Evolutionary conservation across 92 coral and sea anemone genomes (phyloP).

Genomic region (Zoanthus gigantus): DNA sequence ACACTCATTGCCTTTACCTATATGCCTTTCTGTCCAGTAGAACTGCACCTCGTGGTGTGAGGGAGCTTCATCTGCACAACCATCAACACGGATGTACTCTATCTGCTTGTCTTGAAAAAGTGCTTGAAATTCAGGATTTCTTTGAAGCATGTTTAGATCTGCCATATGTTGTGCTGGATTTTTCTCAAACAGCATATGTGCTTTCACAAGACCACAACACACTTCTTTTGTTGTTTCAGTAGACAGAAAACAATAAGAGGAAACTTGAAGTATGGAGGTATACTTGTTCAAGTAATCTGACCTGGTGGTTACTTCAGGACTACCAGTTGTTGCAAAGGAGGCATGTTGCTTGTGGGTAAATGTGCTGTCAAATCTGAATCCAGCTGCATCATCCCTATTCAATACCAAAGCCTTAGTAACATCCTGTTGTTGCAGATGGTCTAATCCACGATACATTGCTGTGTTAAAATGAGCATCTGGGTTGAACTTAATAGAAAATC

Average conservation of each 20-base stretch:
- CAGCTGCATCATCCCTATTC: conserved; percentile 12
- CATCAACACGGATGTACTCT: conserved; percentile 12
- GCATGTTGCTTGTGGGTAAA: conserved; percentile 1
- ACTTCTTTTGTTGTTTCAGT: neutral
- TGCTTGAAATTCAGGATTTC: conserved; percentile 7
- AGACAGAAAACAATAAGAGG: conserved; percentile 3
- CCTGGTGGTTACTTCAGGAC: conserved; percentile 10
- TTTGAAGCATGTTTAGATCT: conserved; percentile 6
- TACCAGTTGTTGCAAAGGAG: conserved; percentile 9
- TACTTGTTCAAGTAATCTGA: conserved; percentile 5
- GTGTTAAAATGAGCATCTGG: conserved; percentile 51
- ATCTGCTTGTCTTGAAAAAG: conserved; percentile 4
- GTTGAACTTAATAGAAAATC: conserved; percentile 39
- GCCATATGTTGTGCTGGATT: conserved; percentile 8
- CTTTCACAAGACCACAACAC: neutral
- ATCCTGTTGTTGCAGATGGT: conserved; percentile 9
- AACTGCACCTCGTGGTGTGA: conserved; percentile 1
- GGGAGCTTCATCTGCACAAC: conserved; percentile 13
- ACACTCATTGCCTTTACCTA: neutral
- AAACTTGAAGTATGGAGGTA: conserved; percentile 7
- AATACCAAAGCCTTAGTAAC: conserved; percentile 8
- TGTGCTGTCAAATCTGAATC: neutral
- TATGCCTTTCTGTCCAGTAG: conserved; percentile 1
- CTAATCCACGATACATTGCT: conserved; percentile 32
- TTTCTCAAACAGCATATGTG: conserved; percentile 1